Conservation (phyloP, 2,888 invertebrate genomes). For the Colletes collaris region DNA sequence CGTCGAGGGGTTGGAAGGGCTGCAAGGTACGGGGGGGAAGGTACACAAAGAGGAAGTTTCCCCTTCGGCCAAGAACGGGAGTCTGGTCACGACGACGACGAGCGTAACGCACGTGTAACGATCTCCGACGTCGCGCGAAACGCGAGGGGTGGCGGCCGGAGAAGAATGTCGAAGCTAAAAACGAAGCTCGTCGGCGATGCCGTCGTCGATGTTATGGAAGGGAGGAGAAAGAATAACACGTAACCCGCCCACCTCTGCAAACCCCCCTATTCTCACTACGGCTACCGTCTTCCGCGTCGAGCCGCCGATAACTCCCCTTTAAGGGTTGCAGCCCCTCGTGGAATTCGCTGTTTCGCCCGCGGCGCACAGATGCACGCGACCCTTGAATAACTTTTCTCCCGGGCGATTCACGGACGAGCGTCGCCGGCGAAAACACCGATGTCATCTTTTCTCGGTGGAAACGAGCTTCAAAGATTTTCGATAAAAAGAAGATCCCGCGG, state of each 20-base stretch:
- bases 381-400: neutral
- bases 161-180: constrained; percentile 46
- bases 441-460: neutral
- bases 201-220: constrained; percentile 18
- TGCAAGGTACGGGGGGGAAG: constrained; percentile 35
- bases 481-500: neutral
- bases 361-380: neutral
- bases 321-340: constrained; percentile 26
- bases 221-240: constrained; percentile 53
- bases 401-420: constrained; percentile 7
- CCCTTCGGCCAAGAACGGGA: neutral
- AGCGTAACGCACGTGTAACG: constrained; percentile 53
- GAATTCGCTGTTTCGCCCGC: constrained; percentile 32
- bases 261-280: neutral
- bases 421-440: neutral
- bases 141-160: constrained; percentile 19
- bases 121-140: constrained; percentile 34
- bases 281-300: constrained; percentile 23
- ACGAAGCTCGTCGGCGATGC: constrained; percentile 31
- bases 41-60: constrained; percentile 38
- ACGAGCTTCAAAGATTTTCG: neutral
- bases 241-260: constrained; percentile 12
- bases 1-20: constrained; percentile 1
- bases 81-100: constrained; percentile 30
- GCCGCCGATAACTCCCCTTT: constrained; percentile 46